A percentile compares a stretch with the other conserved stretches of the same genome.
Conservation (phyloP, 2,888 invertebrate species). For the Drosophila melanosoma region DNA sequence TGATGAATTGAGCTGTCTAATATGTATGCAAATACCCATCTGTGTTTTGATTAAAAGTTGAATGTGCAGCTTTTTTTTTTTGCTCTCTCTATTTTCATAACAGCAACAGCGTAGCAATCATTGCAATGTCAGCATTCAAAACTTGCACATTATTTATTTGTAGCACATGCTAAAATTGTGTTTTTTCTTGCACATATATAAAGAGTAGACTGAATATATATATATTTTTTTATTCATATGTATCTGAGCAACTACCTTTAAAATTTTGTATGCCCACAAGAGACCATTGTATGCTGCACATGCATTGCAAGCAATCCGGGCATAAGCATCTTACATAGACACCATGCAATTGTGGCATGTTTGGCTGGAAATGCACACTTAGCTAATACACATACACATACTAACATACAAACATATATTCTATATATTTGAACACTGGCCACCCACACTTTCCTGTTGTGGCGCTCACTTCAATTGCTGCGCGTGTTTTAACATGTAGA, state of each 20-base stretch:
- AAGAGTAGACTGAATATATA: neutral
- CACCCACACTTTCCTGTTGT: slow-evolving; percentile 52
- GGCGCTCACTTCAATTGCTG: slow-evolving; percentile 24
- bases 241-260: neutral
- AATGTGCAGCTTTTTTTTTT: slow-evolving; percentile 14
- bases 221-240: neutral
- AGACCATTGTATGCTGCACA: neutral
- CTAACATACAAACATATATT: neutral
- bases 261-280: neutral
- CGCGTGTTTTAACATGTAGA: slow-evolving; percentile 2
- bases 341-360: slow-evolving; percentile 24
- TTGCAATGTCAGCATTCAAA: slow-evolving; percentile 20
- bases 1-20: neutral
- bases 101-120: slow-evolving; percentile 16
- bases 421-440: slow-evolving; percentile 7
- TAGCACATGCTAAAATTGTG: neutral
- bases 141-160: slow-evolving; percentile 33
- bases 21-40: slow-evolving; percentile 7
- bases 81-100: slow-evolving; percentile 25
- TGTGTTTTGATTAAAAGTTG: slow-evolving; percentile 33
- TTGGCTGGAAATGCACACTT: slow-evolving; percentile 26
- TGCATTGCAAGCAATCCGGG: slow-evolving; percentile 14
- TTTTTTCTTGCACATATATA: neutral
- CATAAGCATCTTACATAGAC: slow-evolving; percentile 4
- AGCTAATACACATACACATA: slow-evolving; percentile 7